These are phyloP conservation scores for Chymomyza procnemis DNA, from an alignment of 2,888 invertebrate species.

Conservation along the genomic window DNA sequence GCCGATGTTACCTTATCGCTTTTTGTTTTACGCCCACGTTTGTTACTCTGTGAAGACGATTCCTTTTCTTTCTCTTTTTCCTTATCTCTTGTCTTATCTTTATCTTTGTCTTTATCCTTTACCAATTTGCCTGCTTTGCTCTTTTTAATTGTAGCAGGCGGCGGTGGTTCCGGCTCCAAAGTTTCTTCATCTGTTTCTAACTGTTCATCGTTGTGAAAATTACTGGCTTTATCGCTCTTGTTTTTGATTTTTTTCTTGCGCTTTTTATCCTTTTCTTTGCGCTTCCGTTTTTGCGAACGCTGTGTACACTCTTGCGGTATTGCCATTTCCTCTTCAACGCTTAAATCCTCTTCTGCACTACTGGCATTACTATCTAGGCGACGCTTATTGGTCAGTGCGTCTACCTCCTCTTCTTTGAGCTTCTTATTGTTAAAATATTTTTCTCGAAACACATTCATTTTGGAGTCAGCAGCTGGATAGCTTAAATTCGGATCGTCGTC, in stretches of 20 bases:
- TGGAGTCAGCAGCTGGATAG: constrained; percentile 80
- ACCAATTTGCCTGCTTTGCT: constrained; percentile 44
- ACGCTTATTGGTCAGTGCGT: constrained; percentile 24
- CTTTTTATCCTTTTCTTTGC: constrained; percentile 77
- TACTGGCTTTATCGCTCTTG: constrained; percentile 38
- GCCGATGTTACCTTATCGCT: constrained; percentile 36
- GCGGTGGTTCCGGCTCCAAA: constrained; percentile 36
- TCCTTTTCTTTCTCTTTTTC: constrained; percentile 36
- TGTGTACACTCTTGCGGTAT: constrained; percentile 25
- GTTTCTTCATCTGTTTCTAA: constrained; percentile 60
- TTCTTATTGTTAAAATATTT: constrained; percentile 79
- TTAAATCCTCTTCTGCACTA: constrained; percentile 41
- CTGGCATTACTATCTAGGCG: background rate
- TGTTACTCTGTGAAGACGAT: constrained; percentile 26
- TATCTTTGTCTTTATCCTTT: constrained; percentile 42
- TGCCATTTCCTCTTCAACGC: constrained; percentile 17
- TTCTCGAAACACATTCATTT: constrained; percentile 79
- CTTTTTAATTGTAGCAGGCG: constrained; percentile 4
- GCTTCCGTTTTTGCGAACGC: constrained; percentile 74
- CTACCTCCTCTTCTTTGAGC: constrained; percentile 59
- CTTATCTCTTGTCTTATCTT: constrained; percentile 31
- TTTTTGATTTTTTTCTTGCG: constrained; percentile 75
- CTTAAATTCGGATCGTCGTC: constrained; percentile 88
- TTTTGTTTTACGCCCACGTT: constrained; percentile 51
- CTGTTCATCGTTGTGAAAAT: constrained; percentile 32